Base-by-base conservation (phyloP, 2,888 invertebrate genomes). In the Ennomos fuscantarius region DNA sequence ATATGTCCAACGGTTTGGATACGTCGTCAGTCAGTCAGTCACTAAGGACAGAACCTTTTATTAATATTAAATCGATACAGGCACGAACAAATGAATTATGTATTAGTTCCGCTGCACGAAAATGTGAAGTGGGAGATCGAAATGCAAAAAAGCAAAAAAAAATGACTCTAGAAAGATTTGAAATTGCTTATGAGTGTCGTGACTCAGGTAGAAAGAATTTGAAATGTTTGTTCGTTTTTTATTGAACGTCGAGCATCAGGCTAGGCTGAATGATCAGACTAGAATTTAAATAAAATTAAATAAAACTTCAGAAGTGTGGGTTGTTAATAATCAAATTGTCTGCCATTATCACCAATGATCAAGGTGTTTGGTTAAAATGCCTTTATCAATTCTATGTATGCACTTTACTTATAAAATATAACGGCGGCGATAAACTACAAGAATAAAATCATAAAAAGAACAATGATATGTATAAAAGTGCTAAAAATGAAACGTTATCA, bases 321-420 rank as follows among this genome's bases (percentile, higher is more conserved):
- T 41, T 15, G 15, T 24, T n/a, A 41, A 24, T 3, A 41, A 9
- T 9, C 8, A 1, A 24, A 24, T 34, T 12, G 8, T 44, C 9
- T 10, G 9, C 13, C 13, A 5, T 39, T 53, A 52, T 33, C 40
- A 34, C 12, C 11, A 42, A 54, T 59, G 50, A 64, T 60, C 57
- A 60, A 62, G 46, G 47, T 31, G 62, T 62, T 49, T 47, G 52
- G 58, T 57, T 62, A 60, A 50, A 24, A 36, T 41, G 15, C 33
- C 9, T 54, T 62, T 54, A 58, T 65, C 55, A 24, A 24, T 24
- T 6, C 24, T 24, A 24, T 6, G 24, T 24, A 24, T 24, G 24
- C 24, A 24, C 24, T 24, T 24, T 6, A 6, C 0, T 24, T 24
- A 6, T 24, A 24, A n/a, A n/a, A n/a, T n/a, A n/a, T n/a, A n/a